Percentiles rank a stretch among this genome's conserved stretches.
phyloP scores from a whole-genome alignment of 2,797 vertebrate genomes.

The Schizothorax lantsangensis region DNA sequence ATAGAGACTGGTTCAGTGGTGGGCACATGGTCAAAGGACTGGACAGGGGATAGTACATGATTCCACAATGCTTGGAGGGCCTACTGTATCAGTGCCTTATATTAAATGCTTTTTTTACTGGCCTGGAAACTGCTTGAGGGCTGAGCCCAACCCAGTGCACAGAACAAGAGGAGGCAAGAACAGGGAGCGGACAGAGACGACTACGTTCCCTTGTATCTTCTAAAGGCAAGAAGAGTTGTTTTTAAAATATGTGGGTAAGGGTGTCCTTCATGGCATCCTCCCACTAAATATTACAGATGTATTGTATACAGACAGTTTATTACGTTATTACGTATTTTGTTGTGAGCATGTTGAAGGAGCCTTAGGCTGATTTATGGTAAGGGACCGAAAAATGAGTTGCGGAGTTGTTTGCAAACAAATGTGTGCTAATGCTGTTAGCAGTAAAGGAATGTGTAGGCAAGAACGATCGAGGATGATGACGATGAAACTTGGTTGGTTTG shows the following conservation, averaged over 20 bases:
- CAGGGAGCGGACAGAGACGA: slow-evolving; percentile 33
- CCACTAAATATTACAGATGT: slow-evolving; percentile 43
- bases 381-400: not conserved
- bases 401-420: slow-evolving; percentile 3
- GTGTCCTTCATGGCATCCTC: slow-evolving; percentile 13
- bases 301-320: slow-evolving; percentile 34
- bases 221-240: slow-evolving; percentile 53
- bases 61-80: slow-evolving; percentile 58
- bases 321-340: slow-evolving; percentile 24
- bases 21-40: slow-evolving; percentile 35
- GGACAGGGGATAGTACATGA: slow-evolving; percentile 44
- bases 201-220: slow-evolving; percentile 33
- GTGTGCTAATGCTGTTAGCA: slow-evolving; percentile 55
- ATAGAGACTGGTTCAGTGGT: slow-evolving; percentile 11
- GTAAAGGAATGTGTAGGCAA: slow-evolving; percentile 51
- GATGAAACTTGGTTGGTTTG: slow-evolving; percentile 52
- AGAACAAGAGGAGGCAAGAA: slow-evolving; percentile 48
- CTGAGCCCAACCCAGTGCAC: slow-evolving; percentile 53
- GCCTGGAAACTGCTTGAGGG: slow-evolving; percentile 62
- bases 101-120: slow-evolving; percentile 64
- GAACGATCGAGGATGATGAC: slow-evolving; percentile 45
- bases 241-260: slow-evolving; percentile 54
- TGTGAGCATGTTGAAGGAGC: slow-evolving; percentile 44
- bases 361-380: slow-evolving; percentile 33
- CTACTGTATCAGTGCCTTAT: slow-evolving; percentile 75